phyloP scores from a whole-genome alignment of 1,140 invertebrate genomes.

The Galleria mellonella region DNA sequence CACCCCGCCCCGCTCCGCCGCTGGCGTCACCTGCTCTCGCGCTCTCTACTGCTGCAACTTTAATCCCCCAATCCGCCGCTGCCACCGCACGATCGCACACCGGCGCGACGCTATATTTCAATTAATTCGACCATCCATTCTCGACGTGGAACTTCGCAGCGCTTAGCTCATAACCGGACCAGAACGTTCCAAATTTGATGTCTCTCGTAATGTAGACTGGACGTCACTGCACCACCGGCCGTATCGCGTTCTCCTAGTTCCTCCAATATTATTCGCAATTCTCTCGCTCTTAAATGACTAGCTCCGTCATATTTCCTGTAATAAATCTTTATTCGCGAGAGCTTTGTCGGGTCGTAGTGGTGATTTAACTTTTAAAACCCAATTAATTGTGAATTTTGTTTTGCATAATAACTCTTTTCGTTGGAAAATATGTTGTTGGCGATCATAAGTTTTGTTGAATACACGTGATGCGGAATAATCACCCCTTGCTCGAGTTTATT shows the following conservation, averaged over 20 bases:
- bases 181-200: constrained; percentile 23
- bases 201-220: constrained; percentile 20
- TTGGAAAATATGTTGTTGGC: constrained; percentile 16
- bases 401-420: constrained; percentile 37
- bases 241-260: constrained; percentile 8
- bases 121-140: constrained; percentile 65
- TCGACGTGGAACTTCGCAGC: constrained; percentile 39
- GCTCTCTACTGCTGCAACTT: constrained; percentile 52
- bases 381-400: constrained; percentile 45
- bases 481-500: constrained; percentile 29
- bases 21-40: constrained; percentile 37
- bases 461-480: constrained; percentile 36
- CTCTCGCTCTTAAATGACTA: constrained; percentile 6
- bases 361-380: constrained; percentile 35
- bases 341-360: constrained; percentile 19
- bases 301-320: constrained; percentile 11
- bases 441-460: constrained; percentile 30
- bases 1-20: constrained; percentile 30
- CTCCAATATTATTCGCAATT: constrained; percentile 15
- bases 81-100: constrained; percentile 48
- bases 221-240: constrained; percentile 4
- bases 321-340: constrained; percentile 27
- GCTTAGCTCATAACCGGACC: constrained; percentile 36
- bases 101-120: constrained; percentile 63
- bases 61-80: constrained; percentile 56